Conservation (phyloP, 1,140 invertebrate genomes). For the Drosophila pectinifera region DNA sequence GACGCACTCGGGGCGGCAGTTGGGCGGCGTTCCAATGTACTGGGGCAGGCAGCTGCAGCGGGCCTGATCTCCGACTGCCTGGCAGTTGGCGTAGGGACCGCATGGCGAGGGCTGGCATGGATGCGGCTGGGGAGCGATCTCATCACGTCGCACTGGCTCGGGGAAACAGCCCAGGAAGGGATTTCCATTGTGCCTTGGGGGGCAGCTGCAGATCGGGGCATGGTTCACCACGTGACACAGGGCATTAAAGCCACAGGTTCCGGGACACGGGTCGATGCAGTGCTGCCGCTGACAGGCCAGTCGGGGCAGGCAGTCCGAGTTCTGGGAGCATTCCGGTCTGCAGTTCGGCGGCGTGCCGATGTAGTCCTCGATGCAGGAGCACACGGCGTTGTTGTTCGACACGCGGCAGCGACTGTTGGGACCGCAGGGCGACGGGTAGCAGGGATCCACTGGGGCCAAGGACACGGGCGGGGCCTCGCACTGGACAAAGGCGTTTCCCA, state of each 20-base stretch:
- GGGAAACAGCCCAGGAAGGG: slow-evolving; percentile 90
- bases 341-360: slow-evolving; percentile 91
- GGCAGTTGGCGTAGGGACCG: slow-evolving; percentile 90
- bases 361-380: slow-evolving; percentile 87
- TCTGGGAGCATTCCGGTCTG: slow-evolving; percentile 92
- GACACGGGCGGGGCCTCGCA: slow-evolving; percentile 72
- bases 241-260: slow-evolving; percentile 91
- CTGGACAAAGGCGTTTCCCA: slow-evolving; percentile 79
- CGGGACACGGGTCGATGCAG: slow-evolving; percentile 90
- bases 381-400: slow-evolving; percentile 87
- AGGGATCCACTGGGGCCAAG: slow-evolving; percentile 85
- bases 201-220: slow-evolving; percentile 92
- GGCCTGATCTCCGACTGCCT: slow-evolving; percentile 87
- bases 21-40: slow-evolving; percentile 91
- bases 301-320: slow-evolving; percentile 92
- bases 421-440: slow-evolving; percentile 88
- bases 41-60: slow-evolving; percentile 90
- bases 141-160: slow-evolving; percentile 63
- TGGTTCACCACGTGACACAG: slow-evolving; percentile 93
- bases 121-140: slow-evolving; percentile 39
- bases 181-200: slow-evolving; percentile 91
- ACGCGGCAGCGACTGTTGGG: slow-evolving; percentile 86
- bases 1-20: slow-evolving; percentile 92
- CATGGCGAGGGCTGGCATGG: slow-evolving; percentile 91
- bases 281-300: slow-evolving; percentile 91